These are phyloP conservation scores for Apamea monoglypha DNA, from an alignment of 2,888 invertebrate species.

Conservation along the genomic window DNA sequence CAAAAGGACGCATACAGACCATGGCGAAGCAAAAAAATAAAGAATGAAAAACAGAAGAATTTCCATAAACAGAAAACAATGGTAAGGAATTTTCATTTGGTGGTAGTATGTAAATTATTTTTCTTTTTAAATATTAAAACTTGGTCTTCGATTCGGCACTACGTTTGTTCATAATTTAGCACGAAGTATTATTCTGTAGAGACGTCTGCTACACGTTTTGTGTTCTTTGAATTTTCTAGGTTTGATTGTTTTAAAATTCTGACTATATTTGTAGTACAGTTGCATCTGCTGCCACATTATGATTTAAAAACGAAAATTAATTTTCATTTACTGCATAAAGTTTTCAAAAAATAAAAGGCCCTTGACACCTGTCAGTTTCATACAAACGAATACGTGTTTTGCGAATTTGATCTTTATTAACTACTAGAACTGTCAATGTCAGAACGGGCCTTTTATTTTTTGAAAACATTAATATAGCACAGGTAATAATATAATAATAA, in stretches of 20 bases:
- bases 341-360: too few species aligned
- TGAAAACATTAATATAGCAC: too few species aligned
- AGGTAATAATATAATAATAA: too few species aligned
- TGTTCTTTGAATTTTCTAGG: slow-evolving; percentile 17
- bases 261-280: not conserved
- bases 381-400: too few species aligned
- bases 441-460: too few species aligned
- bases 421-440: too few species aligned
- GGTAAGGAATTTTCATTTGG: slow-evolving; percentile 53
- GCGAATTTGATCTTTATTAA: too few species aligned
- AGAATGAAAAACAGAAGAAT: slow-evolving; percentile 19
- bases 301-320: not conserved
- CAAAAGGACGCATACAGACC: slow-evolving; percentile 7
- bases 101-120: slow-evolving; percentile 47
- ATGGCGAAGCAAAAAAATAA: slow-evolving; percentile 5
- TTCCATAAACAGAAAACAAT: slow-evolving; percentile 49
- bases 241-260: not conserved
- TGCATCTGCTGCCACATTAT: not conserved
- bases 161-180: slow-evolving; percentile 46
- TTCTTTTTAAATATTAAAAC: slow-evolving; percentile 48
- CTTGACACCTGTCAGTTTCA: too few species aligned
- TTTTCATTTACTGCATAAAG: not conserved
- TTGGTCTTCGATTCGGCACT: slow-evolving; percentile 44
- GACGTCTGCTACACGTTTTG: slow-evolving; percentile 17
- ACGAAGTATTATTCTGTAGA: slow-evolving; percentile 26